Evolutionary conservation across 2,888 invertebrate species (phyloP).

Genomic region (Cryptus armator): DNA sequence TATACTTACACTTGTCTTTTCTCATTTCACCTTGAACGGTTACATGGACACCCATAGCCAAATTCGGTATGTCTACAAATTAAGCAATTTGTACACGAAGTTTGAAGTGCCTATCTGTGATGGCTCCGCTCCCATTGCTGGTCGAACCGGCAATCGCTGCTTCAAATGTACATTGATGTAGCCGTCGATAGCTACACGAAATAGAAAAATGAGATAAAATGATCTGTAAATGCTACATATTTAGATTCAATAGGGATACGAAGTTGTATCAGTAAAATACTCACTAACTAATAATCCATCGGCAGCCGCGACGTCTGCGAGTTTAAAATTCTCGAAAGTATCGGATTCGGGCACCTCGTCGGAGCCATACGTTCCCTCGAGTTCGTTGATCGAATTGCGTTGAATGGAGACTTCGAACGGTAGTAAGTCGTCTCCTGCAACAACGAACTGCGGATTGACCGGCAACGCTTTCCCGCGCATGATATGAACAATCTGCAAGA

Average conservation of each 20-base stretch:
- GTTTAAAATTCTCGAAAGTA: too few species aligned
- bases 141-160: neutral
- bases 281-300: too few species aligned
- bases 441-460: neutral
- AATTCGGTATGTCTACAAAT: neutral
- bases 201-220: too few species aligned
- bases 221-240: neutral
- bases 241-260: neutral
- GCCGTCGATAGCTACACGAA: neutral
- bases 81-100: neutral
- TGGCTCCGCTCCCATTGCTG: neutral
- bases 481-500: neutral
- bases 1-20: neutral
- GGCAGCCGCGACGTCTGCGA: too few species aligned
- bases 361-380: neutral
- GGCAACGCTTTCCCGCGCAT: neutral
- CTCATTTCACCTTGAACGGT: neutral
- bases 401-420: conserved; percentile 12
- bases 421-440: neutral
- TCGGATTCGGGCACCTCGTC: too few species aligned
- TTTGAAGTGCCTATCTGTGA: neutral
- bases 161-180: neutral
- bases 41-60: neutral
- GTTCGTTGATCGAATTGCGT: neutral
- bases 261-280: too few species aligned